Conservation (phyloP, 2,797 vertebrate species). For the Phataginus tetradactyla region DNA sequence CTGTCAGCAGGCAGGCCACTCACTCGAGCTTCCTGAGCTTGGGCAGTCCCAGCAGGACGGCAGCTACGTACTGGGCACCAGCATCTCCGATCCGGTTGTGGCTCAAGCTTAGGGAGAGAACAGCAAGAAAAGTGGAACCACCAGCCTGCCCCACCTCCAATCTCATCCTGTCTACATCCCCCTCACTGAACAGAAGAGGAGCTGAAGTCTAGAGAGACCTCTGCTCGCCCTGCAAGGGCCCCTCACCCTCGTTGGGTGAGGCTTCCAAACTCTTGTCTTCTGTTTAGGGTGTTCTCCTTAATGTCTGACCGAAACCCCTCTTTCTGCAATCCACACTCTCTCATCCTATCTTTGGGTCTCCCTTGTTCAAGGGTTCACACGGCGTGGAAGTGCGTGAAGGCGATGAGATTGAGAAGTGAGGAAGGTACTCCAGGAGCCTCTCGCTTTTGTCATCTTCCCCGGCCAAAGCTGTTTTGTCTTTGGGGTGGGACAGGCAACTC, state of each 20-base stretch:
- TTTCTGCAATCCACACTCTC: background rate
- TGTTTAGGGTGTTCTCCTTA: background rate
- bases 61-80: conserved; percentile 86
- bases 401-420: background rate
- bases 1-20: background rate
- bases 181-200: background rate
- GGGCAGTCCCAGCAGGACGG: conserved; percentile 85
- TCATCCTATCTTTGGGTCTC: background rate
- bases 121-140: background rate
- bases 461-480: background rate
- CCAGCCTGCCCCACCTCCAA: background rate
- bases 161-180: background rate
- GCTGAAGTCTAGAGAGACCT: background rate
- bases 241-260: accelerated
- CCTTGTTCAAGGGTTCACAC: background rate
- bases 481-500: conserved; percentile 72
- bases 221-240: accelerated
- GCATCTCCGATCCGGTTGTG: conserved; percentile 87
- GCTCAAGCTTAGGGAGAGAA: conserved; percentile 87
- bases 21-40: conserved; percentile 89
- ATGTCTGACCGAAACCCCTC: background rate
- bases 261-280: background rate
- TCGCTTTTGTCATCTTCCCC: background rate
- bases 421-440: background rate
- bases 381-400: background rate